These are phyloP conservation scores for Apamea epomidion DNA, from an alignment of 2,888 invertebrate species.

Conservation along the genomic window DNA sequence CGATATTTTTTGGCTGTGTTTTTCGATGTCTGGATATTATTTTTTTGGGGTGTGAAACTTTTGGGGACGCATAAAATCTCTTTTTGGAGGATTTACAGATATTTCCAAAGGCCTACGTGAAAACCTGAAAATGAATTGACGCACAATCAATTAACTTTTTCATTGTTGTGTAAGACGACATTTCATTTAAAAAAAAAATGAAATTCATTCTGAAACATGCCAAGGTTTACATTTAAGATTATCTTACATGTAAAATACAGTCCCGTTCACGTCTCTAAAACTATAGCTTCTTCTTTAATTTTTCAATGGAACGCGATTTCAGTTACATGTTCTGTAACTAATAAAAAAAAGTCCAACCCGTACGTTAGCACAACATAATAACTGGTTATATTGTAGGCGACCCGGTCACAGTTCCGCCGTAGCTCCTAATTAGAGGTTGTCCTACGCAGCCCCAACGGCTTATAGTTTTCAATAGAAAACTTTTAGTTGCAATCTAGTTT, in stretches of 20 bases:
- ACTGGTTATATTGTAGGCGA: conserved; percentile 20
- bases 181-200: not conserved
- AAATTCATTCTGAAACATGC: not conserved
- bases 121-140: not conserved
- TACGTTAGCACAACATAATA: conserved; percentile 10
- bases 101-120: not conserved
- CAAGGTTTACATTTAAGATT: not conserved
- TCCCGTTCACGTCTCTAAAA: not conserved
- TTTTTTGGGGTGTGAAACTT: not conserved
- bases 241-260: not conserved
- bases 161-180: not conserved
- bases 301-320: not conserved
- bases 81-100: not conserved
- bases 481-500: conserved; percentile 71
- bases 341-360: not conserved
- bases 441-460: conserved; percentile 69
- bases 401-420: conserved; percentile 51
- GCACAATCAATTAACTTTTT: not conserved
- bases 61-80: not conserved
- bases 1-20: conserved; percentile 41
- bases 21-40: conserved; percentile 26
- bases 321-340: not conserved
- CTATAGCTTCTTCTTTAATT: not conserved
- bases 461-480: conserved; percentile 74
- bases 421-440: conserved; percentile 77